These are phyloP conservation scores for Ctena decussata DNA, from an alignment of 2,888 invertebrate genomes.

Conservation along the genomic window DNA sequence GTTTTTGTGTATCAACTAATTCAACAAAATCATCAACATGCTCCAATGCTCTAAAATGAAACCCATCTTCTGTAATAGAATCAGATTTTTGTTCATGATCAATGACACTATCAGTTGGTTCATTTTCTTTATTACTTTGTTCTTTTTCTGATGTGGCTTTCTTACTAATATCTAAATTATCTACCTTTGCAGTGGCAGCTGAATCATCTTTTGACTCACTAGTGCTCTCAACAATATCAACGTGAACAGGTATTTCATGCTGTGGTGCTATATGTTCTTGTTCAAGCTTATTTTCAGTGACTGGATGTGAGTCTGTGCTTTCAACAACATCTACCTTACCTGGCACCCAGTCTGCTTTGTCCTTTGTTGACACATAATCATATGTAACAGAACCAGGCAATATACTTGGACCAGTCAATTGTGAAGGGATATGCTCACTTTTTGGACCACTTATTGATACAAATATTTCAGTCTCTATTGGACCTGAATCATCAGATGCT, in stretches of 20 bases:
- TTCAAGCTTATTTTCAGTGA: conserved; percentile 8
- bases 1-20: neutral
- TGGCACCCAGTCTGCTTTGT: conserved; percentile 40
- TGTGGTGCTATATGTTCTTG: neutral
- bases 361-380: conserved; percentile 39
- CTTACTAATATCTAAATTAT: neutral
- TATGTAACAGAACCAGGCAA: conserved; percentile 60
- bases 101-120: neutral
- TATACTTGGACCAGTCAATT: conserved; percentile 30
- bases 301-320: conserved; percentile 30
- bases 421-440: conserved; percentile 26
- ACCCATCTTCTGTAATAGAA: neutral
- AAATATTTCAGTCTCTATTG: conserved; percentile 72
- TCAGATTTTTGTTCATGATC: neutral
- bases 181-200: neutral
- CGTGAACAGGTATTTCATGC: neutral
- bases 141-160: neutral
- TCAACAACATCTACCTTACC: conserved; percentile 62
- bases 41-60: neutral
- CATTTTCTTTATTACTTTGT: neutral
- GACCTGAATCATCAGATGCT: conserved; percentile 30
- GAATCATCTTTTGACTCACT: neutral
- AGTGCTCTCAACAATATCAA: neutral
- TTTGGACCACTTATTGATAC: conserved; percentile 61
- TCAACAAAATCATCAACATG: conserved; percentile 3